Evolutionary conservation across 1,140 invertebrate species (phyloP).

Genomic region (Papilio dardanus): DNA sequence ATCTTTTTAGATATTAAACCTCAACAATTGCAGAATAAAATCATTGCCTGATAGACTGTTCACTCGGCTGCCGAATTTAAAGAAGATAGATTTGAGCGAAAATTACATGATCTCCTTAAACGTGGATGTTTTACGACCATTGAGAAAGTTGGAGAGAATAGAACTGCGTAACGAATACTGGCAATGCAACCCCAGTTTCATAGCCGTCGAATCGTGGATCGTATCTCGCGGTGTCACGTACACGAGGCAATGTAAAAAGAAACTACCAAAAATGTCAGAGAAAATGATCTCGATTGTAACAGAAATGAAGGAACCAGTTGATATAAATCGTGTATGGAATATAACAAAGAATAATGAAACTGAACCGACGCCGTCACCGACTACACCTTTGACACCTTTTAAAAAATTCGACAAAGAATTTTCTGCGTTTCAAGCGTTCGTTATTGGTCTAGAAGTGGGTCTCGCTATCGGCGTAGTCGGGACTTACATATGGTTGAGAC

Average conservation of each 20-base stretch:
- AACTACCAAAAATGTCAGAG: slow-evolving; percentile 69
- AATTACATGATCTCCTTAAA: slow-evolving; percentile 78
- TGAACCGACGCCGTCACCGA: slow-evolving; percentile 36
- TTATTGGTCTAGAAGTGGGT: slow-evolving; percentile 75
- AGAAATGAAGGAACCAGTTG: slow-evolving; percentile 53
- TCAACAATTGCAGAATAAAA: slow-evolving; percentile 80
- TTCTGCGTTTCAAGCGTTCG: slow-evolving; percentile 71
- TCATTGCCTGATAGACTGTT: slow-evolving; percentile 73
- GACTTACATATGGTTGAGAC: slow-evolving; percentile 74
- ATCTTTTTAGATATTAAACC: slow-evolving; percentile 77
- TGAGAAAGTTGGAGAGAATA: slow-evolving; percentile 73
- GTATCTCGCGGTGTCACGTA: slow-evolving; percentile 60
- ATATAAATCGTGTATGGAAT: slow-evolving; percentile 72
- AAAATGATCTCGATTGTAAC: slow-evolving; percentile 70
- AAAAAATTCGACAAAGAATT: slow-evolving; percentile 74
- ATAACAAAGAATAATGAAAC: slow-evolving; percentile 55
- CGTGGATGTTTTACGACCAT: slow-evolving; percentile 64
- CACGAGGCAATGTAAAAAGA: slow-evolving; percentile 64
- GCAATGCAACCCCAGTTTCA: slow-evolving; percentile 72
- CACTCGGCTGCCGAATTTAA: slow-evolving; percentile 75
- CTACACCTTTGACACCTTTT: slow-evolving; percentile 59
- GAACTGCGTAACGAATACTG: slow-evolving; percentile 76
- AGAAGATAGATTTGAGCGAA: slow-evolving; percentile 78
- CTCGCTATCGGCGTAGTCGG: slow-evolving; percentile 70
- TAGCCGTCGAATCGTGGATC: slow-evolving; percentile 71